A percentile compares a stretch with the other conserved stretches of the same genome.
These are phyloP conservation scores for Halocynthia aurantium DNA, from an alignment of 23 tunicate genomes.

Conservation along the genomic window DNA sequence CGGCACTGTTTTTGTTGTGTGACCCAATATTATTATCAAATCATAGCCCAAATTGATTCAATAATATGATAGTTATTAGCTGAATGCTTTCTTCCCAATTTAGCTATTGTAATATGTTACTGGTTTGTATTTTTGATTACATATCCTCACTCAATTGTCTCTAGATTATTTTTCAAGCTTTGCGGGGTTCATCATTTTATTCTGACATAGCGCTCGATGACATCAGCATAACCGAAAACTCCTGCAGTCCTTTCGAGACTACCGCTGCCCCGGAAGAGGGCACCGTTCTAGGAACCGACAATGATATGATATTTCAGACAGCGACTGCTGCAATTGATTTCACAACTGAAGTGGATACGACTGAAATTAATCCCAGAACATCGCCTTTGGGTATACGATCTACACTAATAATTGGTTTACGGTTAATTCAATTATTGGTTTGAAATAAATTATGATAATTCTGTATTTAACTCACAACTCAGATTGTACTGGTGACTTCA, in stretches of 20 bases:
- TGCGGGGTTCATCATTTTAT: not conserved
- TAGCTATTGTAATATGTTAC: no score
- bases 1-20: not conserved
- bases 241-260: not conserved
- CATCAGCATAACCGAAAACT: not conserved
- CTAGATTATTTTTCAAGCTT: not conserved
- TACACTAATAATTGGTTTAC: no score
- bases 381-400: not conserved
- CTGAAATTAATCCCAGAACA: not conserved
- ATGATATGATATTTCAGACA: no score
- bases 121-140: no score
- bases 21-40: no score
- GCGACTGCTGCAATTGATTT: not conserved
- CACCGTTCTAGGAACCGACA: not conserved
- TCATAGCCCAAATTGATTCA: no score
- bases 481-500: not conserved
- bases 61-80: no score
- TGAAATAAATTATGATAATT: no score
- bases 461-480: not conserved
- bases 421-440: no score
- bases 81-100: no score
- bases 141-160: not conserved
- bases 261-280: not conserved
- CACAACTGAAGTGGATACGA: not conserved
- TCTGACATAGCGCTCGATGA: constrained; percentile 11